Conservation (phyloP, 1,140 invertebrate genomes). For the Euura saliciscinereae region DNA sequence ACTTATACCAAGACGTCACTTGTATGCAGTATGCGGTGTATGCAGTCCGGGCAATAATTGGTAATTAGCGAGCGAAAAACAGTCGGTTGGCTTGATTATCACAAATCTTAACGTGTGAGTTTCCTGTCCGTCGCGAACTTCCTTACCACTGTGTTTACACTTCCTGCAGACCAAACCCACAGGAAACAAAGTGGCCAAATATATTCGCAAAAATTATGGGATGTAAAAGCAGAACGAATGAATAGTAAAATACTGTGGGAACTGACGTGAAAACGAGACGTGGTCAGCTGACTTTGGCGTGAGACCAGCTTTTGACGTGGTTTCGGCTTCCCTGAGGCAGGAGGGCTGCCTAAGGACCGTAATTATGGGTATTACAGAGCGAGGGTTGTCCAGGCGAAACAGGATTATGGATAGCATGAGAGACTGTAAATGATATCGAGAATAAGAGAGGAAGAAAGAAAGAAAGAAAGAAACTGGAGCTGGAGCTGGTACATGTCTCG, state of each 20-base stretch:
- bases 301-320: too few species aligned
- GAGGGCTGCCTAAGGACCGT: too few species aligned
- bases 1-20: slow-evolving; percentile 27
- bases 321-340: too few species aligned
- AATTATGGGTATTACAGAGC: background rate
- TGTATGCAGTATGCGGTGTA: slow-evolving; percentile 12
- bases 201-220: too few species aligned
- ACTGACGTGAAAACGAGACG: too few species aligned
- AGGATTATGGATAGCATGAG: background rate
- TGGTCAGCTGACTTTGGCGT: too few species aligned
- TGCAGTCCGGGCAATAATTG: slow-evolving; percentile 10
- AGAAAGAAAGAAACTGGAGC: background rate
- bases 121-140: too few species aligned
- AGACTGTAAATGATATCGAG: background rate
- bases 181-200: too few species aligned
- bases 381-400: background rate
- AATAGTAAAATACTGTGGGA: too few species aligned
- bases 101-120: background rate
- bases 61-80: slow-evolving; percentile 18
- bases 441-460: background rate
- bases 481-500: background rate
- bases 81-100: background rate
- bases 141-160: too few species aligned
- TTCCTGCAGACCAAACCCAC: too few species aligned
- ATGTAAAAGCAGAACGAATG: too few species aligned